Evolutionary conservation across 2,797 vertebrate genomes (phyloP), one percentile per base, ranked within the genome.

Genomic region (Anabas testudineus): DNA sequence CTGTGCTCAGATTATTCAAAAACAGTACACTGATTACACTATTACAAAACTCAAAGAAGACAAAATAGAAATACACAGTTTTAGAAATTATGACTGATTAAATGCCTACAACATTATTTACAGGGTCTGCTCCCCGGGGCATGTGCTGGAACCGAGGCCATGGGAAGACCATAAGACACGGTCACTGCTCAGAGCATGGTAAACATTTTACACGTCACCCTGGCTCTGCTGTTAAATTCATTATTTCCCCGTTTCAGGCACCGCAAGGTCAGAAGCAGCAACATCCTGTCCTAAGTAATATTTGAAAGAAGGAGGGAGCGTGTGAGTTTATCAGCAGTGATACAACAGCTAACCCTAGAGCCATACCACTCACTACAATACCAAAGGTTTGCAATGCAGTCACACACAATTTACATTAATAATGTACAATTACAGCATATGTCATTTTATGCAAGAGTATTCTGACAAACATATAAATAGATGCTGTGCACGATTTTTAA

Each of bases 111-210:
- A 43, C 46, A 30, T 65, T 59, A 57, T 63, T 81, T 46, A 28
- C n/a, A 54, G 42, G 63, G 58, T 63, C 74, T 67, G 16, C 60
- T 79, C 83, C 71, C 83, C 28, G 45, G 86, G 64, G 88, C 61
- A 68, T 32, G 57, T 9, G 62, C 52, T 56, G 65, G 24, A 69
- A 42, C 70, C 7, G 70, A 74, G 84, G 86, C 82, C 89, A 90
- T 88, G 89, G 88, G 88, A 92, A 89, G 78, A 82, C 54, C 63
- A 77, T 8, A 21, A 62, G 83, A 82, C 65, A 71, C 10, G 66
- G 74, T 77, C 67, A 76, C 85, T 84, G 78, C 73, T 80, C 80
- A 71, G 49, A 56, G 51, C 43, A 76, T 26, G 61, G 58, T 81
- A 81, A 90, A 85, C 77, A 80, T 78, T 86, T 83, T 68, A 84